Percentiles rank a stretch among this genome's conserved stretches.
Conservation (phyloP, 2,797 vertebrate genomes). For the Poeciliopsis infans region DNA sequence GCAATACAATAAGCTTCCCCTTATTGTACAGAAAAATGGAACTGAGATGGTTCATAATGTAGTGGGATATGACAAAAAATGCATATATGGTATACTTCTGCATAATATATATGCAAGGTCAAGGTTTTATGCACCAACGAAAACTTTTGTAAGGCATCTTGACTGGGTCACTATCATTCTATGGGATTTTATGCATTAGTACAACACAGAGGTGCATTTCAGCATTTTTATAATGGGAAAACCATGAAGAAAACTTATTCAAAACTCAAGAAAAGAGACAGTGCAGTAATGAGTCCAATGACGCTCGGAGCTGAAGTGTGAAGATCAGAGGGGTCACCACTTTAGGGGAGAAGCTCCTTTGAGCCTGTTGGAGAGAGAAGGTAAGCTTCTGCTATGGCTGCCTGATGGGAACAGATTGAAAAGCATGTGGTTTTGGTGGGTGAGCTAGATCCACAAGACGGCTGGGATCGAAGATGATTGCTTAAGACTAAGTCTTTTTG, state of each 20-base stretch:
- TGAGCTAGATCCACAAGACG: neutral
- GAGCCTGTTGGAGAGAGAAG: neutral
- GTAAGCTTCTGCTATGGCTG: slow-evolving; percentile 1
- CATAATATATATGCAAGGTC: too few relatives aligned
- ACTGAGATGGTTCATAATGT: neutral
- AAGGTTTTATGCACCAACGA: neutral
- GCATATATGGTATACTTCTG: too few relatives aligned
- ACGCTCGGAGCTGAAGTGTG: slow-evolving; percentile 3
- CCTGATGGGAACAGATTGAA: slow-evolving; percentile 13
- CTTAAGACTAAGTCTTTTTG: neutral
- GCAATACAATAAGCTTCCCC: too few relatives aligned
- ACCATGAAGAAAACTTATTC: neutral
- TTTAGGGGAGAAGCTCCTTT: slow-evolving; percentile 2
- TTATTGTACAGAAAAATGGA: neutral
- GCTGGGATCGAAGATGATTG: neutral
- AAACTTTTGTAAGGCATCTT: too few relatives aligned
- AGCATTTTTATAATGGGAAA: neutral
- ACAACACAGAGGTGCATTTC: too few relatives aligned
- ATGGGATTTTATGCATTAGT: too few relatives aligned
- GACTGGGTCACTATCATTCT: too few relatives aligned
- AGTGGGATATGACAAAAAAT: too few relatives aligned
- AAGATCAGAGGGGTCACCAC: slow-evolving; percentile 15
- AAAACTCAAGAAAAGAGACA: neutral
- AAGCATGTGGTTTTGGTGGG: slow-evolving; percentile 6
- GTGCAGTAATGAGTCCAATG: slow-evolving; percentile 8